Conservation (phyloP, 2,113 vertebrate genomes). For the Perognathus longimembris region DNA sequence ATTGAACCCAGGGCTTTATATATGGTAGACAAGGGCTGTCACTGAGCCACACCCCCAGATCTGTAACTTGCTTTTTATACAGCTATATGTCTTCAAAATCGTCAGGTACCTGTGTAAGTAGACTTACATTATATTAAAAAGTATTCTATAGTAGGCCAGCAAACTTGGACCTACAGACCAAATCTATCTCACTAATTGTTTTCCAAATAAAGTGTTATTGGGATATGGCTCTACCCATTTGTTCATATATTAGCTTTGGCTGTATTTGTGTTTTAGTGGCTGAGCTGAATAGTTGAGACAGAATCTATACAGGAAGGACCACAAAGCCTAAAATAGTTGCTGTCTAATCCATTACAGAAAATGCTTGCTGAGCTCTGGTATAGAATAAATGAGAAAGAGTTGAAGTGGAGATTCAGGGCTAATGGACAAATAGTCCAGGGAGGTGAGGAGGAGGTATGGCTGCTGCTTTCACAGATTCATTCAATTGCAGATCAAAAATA, state of each 20-base stretch:
- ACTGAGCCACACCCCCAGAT: neutral
- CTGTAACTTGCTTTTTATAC: neutral
- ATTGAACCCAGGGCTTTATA: neutral
- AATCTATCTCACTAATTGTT: neutral
- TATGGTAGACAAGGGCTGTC: neutral
- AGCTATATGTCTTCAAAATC: neutral
- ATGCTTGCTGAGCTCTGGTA: neutral
- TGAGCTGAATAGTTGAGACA: neutral
- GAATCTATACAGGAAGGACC: neutral
- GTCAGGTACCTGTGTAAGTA: neutral
- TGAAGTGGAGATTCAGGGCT: neutral
- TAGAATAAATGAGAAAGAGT: neutral
- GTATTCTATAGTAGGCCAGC: neutral
- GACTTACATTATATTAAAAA: neutral
- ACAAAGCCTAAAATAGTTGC: neutral
- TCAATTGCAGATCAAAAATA: neutral
- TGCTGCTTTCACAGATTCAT: neutral
- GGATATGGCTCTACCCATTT: neutral
- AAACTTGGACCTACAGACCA: neutral
- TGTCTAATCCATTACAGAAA: neutral
- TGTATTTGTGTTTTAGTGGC: neutral
- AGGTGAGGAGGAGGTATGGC: constrained; percentile 11
- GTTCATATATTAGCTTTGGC: neutral
- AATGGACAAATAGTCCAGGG: neutral
- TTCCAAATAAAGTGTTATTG: neutral